Evolutionary conservation across 2,888 invertebrate genomes (phyloP), one percentile per base, ranked within the genome.

Genomic region (Euspilapteryx auroguttella): DNA sequence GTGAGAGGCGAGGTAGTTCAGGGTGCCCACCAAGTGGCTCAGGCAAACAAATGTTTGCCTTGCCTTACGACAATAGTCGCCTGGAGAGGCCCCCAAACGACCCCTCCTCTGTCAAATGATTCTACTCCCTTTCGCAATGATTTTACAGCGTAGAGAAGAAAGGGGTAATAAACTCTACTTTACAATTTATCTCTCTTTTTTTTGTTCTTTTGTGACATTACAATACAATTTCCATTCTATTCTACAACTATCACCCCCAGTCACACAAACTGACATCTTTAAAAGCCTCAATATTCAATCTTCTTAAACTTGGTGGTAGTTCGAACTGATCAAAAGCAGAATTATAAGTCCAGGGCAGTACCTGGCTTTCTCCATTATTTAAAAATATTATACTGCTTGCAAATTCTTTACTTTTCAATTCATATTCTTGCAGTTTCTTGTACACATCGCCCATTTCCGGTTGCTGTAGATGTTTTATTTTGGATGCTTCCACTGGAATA

Each of bases 271-370:
- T 49, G 3, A 59, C 64, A 40, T 75, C 46, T 5, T 37, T 36
- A 40, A 84, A 79, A 40, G 79, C 73, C 29, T 80, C 73, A 1
- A 77, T 51, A 25, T 62, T 76, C 14, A 84, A 54, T 36, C 76
- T 79, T 39, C 64, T 75, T 8, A 84, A 39, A 25, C 85, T 86
- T 0, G 81, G 82, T 10, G 86, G 85, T 33, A 85, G 48, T 29
- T 40, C 44, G 35, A 66, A 65, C 29, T 49, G 54, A 25, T 79
- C 77, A 25, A 82, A 54, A 22, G 46, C 37, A 3, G 55, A 42
- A 21, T 81, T 79, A 38, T 79, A 79, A 5, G 47, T 64, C 84
- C 85, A 85, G 2, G 76, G 71, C 2, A 79, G 58, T 3, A 63
- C 42, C 33, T 77, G 61, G 0, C 62, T 59, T 3, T 71, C 42